Conservation (phyloP, 2,113 vertebrate species). For the Neolamprologus sp. region DNA sequence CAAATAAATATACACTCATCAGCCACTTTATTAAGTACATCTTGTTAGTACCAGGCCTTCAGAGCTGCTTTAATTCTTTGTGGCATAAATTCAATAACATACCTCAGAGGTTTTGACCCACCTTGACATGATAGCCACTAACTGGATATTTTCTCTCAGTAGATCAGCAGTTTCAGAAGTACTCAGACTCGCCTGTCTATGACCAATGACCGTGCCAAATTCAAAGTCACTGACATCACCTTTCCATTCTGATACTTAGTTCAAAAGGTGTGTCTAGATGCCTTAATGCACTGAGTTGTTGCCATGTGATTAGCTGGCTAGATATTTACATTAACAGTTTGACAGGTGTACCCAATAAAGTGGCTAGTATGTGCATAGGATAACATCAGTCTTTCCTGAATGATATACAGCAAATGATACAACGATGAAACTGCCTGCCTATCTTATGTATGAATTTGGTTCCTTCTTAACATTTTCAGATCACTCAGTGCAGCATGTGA, state of each 20-base stretch:
- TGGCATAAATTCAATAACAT: neutral
- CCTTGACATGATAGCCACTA: neutral
- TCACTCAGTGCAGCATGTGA: neutral
- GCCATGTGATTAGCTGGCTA: neutral
- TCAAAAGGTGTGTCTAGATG: neutral
- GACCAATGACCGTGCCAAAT: neutral
- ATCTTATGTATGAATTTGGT: neutral
- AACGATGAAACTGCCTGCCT: neutral
- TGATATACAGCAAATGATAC: neutral
- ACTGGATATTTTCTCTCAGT: neutral
- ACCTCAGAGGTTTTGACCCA: neutral
- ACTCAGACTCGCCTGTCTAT: neutral
- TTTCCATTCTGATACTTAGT: neutral
- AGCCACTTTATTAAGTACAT: neutral
- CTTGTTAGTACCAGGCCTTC: neutral
- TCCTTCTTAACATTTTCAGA: neutral
- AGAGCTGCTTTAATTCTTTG: neutral
- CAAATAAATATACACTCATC: neutral
- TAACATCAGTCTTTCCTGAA: neutral
- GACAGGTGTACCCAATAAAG: neutral
- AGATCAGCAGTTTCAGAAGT: neutral
- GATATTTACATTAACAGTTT: neutral
- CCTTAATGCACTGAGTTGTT: neutral
- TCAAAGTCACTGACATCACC: neutral
- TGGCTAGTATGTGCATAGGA: neutral